Conservation (phyloP, 2,113 vertebrate species). For the Pipra filicauda region DNA sequence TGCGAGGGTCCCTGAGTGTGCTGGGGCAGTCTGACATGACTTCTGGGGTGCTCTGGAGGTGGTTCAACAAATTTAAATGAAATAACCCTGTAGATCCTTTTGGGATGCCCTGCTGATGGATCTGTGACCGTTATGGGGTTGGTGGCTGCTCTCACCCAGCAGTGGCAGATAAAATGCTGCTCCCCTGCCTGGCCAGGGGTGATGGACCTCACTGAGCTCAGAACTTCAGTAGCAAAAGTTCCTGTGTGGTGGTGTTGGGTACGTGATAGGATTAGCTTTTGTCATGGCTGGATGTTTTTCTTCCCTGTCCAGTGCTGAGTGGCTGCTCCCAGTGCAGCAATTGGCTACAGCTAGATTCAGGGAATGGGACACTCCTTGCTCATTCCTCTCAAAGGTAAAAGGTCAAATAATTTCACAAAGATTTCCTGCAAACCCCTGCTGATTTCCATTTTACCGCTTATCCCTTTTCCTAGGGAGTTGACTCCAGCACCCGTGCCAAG, state of each 20-base stretch:
- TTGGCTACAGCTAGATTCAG: background rate
- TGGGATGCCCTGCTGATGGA: background rate
- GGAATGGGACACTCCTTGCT: background rate
- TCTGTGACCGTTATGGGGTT: background rate
- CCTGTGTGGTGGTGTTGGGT: background rate
- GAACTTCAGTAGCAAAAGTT: background rate
- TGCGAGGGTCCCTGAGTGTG: background rate
- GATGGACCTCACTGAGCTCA: background rate
- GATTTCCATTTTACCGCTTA: background rate
- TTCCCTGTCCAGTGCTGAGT: background rate
- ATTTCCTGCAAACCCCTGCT: background rate
- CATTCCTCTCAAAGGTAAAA: background rate
- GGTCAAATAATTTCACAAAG: background rate
- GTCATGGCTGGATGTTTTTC: background rate
- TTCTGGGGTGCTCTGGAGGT: background rate
- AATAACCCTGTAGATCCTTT: background rate
- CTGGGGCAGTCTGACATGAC: accelerated
- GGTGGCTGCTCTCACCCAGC: background rate
- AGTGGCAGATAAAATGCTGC: background rate
- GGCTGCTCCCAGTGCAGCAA: background rate
- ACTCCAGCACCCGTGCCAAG: background rate
- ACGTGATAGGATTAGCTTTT: background rate
- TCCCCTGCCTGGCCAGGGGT: background rate
- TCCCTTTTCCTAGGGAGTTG: background rate
- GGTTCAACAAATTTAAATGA: background rate